Conservation (phyloP, 2,888 invertebrate genomes). For the Blomia tropicalis region DNA sequence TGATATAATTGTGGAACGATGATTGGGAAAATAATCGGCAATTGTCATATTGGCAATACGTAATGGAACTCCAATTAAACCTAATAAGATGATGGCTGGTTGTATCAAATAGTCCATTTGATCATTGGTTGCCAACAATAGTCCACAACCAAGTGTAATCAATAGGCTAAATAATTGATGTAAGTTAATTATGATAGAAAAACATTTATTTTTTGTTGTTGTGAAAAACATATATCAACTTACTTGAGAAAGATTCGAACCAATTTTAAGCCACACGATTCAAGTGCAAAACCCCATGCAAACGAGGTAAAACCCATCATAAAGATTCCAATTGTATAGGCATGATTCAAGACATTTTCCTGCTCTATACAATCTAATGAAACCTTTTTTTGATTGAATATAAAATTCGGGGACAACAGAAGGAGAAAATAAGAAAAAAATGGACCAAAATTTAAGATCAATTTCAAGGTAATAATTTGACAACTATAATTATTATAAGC, state of each 20-base stretch:
- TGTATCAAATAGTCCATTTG: constrained; percentile 25
- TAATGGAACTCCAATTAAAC: constrained; percentile 29
- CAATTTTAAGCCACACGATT: constrained; percentile 29
- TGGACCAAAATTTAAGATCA: too few relatives aligned
- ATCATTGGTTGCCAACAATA: not conserved
- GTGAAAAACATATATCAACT: constrained; percentile 11
- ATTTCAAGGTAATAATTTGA: too few relatives aligned
- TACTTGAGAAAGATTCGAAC: constrained; percentile 30
- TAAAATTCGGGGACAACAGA: too few relatives aligned
- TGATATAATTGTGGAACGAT: constrained; percentile 29
- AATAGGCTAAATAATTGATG: not conserved
- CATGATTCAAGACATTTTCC: constrained; percentile 29
- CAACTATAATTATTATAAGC: not conserved
- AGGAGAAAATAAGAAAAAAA: too few relatives aligned
- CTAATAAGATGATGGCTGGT: constrained; percentile 28
- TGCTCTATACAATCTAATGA: constrained; percentile 25
- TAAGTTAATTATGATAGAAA: constrained; percentile 1
- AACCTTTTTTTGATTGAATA: constrained; percentile 7
- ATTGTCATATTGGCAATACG: constrained; percentile 30
- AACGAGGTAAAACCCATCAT: constrained; percentile 30
- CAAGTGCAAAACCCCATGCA: constrained; percentile 30
- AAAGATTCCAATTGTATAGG: constrained; percentile 30
- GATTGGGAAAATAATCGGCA: constrained; percentile 29
- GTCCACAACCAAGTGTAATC: not conserved
- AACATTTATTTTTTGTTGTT: not conserved